A percentile compares a stretch with the other conserved stretches of the same genome.
Evolutionary conservation across 2,113 vertebrate species (phyloP).

Genomic region (Lasiurus borealis): DNA sequence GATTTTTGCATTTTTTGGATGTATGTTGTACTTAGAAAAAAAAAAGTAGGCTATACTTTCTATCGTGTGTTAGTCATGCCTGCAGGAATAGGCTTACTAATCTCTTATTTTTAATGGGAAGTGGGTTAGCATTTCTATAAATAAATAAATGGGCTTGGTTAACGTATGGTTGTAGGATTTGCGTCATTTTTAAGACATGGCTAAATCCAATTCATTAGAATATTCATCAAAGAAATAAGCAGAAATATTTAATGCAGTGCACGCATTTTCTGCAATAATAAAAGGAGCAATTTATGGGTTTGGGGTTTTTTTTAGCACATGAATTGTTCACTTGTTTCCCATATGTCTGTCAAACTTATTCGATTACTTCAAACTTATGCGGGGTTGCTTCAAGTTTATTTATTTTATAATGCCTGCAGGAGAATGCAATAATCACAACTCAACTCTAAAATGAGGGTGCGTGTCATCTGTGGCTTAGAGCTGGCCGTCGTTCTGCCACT

Average conservation of each 20-base stretch:
- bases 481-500: background rate
- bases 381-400: constrained; percentile 56
- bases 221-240: constrained; percentile 48
- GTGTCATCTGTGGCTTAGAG: background rate
- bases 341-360: constrained; percentile 38
- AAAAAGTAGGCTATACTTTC: background rate
- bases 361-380: too few species aligned
- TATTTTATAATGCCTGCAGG: constrained; percentile 1
- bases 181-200: background rate
- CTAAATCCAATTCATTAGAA: background rate
- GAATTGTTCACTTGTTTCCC: constrained; percentile 51
- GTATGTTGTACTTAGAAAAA: background rate
- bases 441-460: background rate
- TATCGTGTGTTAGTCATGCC: background rate
- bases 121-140: constrained; percentile 29
- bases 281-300: constrained; percentile 18
- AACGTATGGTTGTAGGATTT: background rate
- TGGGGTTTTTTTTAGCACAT: background rate
- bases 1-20: background rate
- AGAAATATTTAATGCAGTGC: background rate
- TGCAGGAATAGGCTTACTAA: background rate
- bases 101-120: background rate
- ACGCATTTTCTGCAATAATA: constrained; percentile 60
- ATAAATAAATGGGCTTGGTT: background rate
- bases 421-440: background rate